Percentiles rank a stretch among this genome's conserved stretches.
These are phyloP conservation scores for Rattus rattus DNA, from an alignment of 2,113 vertebrate species.

Conservation along the genomic window DNA sequence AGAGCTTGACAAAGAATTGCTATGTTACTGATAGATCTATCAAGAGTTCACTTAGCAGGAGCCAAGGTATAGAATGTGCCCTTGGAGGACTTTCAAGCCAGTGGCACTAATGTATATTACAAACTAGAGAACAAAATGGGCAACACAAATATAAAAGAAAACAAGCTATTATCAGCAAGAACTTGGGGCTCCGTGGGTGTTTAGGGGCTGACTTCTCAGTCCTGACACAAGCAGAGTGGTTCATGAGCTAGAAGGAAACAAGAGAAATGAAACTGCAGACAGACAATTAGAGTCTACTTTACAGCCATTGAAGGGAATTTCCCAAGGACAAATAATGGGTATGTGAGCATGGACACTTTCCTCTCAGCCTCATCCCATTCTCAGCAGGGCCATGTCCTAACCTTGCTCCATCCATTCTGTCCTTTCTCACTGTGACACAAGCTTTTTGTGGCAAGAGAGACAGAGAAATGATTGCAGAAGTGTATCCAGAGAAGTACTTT, in stretches of 20 bases:
- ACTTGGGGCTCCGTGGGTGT: background rate
- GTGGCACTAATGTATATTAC: constrained; percentile 32
- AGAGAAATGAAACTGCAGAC: background rate
- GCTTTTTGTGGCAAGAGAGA: constrained; percentile 51
- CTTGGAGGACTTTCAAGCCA: constrained; percentile 44
- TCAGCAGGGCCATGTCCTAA: background rate
- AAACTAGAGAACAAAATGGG: constrained; percentile 58
- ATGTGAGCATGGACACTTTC: background rate
- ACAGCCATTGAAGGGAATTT: background rate
- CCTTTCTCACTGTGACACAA: constrained; percentile 39
- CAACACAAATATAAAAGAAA: constrained; percentile 21
- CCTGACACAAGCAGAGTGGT: background rate
- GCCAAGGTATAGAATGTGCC: constrained; percentile 33
- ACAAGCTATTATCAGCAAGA: background rate
- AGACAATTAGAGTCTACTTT: constrained; percentile 37
- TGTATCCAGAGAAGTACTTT: constrained; percentile 28
- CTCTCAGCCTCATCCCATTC: constrained; percentile 13
- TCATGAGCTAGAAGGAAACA: background rate
- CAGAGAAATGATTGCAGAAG: constrained; percentile 57
- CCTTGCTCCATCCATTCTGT: background rate
- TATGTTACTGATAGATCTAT: constrained; percentile 53
- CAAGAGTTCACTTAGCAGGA: constrained; percentile 49
- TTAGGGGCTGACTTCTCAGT: background rate
- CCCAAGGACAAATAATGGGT: constrained; percentile 27
- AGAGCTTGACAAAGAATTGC: constrained; percentile 20